Evolutionary conservation across 1,140 invertebrate genomes (phyloP).

Genomic region (Pteromalus puparum): DNA sequence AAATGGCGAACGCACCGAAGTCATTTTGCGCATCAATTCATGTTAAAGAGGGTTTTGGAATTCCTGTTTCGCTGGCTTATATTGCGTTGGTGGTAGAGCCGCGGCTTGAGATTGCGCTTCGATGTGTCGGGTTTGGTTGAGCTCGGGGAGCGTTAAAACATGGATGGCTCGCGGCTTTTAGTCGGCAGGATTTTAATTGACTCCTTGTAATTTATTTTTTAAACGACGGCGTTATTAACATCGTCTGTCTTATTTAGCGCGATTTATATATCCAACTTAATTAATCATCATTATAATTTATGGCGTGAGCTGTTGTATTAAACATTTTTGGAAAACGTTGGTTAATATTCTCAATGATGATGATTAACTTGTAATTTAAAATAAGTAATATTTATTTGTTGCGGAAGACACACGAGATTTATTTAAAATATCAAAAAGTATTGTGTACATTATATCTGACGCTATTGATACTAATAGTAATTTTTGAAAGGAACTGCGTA

Average conservation of each 20-base stretch:
- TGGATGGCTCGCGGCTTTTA: not conserved
- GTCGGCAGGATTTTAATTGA: not conserved
- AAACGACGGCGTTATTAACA: too few relatives aligned
- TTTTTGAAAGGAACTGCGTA: too few relatives aligned
- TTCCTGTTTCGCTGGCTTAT: not conserved
- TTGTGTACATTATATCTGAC: too few relatives aligned
- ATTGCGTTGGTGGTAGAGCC: not conserved
- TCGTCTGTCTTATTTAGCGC: too few relatives aligned
- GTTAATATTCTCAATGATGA: too few relatives aligned
- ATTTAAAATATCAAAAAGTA: too few relatives aligned
- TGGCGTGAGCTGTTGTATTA: not conserved
- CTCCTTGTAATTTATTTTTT: not conserved
- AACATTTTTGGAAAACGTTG: too few relatives aligned
- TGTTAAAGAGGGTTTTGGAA: not conserved
- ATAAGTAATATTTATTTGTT: too few relatives aligned
- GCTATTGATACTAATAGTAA: too few relatives aligned
- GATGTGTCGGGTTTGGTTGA: not conserved
- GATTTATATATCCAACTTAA: too few relatives aligned
- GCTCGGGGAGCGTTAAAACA: not conserved
- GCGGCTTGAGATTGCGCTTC: not conserved
- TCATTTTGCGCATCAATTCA: slow-evolving; percentile 26
- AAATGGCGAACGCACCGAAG: not conserved
- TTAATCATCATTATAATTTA: not conserved
- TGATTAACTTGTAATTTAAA: too few relatives aligned
- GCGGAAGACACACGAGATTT: too few relatives aligned